A percentile compares a stretch with the other conserved stretches of the same genome.
These are phyloP conservation scores for Luehdorfia chinensis DNA, from an alignment of 1,140 invertebrate species.

Conservation along the genomic window DNA sequence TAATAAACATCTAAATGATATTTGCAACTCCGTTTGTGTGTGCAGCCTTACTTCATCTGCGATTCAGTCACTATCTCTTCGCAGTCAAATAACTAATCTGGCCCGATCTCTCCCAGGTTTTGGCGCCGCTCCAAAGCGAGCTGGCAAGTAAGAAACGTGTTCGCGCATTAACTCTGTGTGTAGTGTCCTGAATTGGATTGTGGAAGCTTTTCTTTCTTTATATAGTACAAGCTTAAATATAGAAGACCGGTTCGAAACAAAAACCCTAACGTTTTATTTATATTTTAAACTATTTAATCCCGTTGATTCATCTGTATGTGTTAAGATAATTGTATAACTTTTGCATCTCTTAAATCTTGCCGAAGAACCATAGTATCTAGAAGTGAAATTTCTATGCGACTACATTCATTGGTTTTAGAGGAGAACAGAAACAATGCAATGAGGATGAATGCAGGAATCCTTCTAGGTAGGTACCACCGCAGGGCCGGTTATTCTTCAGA, in stretches of 20 bases:
- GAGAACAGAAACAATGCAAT: no score
- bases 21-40: constrained; percentile 5
- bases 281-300: not conserved
- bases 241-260: no score
- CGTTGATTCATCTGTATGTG: not conserved
- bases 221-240: no score
- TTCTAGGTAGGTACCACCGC: no score
- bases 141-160: constrained; percentile 8
- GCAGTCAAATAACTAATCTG: constrained; percentile 15
- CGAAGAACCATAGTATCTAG: no score
- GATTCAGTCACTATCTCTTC: constrained; percentile 11
- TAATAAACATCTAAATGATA: no score
- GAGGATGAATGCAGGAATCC: no score
- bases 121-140: constrained; percentile 9
- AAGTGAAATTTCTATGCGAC: no score
- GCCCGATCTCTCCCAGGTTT: constrained; percentile 13
- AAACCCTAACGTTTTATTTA: not conserved
- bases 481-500: no score
- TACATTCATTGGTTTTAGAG: no score
- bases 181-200: not conserved
- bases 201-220: not conserved
- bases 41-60: constrained; percentile 6
- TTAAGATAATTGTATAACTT: no score
- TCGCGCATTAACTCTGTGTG: constrained; percentile 17
- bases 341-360: no score